These are phyloP conservation scores for Noctua janthina DNA, from an alignment of 2,888 invertebrate species.

Conservation along the genomic window DNA sequence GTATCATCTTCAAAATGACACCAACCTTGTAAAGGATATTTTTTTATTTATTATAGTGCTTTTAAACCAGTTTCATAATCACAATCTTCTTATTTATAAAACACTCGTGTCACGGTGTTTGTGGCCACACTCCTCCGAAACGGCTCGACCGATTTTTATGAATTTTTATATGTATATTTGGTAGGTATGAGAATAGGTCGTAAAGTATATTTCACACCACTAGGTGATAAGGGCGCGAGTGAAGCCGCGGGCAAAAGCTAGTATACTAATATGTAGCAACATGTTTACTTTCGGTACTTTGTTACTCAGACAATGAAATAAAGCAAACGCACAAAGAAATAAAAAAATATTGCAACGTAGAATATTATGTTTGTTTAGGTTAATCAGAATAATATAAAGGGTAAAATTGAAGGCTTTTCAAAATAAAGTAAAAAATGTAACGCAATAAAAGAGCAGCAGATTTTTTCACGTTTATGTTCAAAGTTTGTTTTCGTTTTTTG, in stretches of 20 bases:
- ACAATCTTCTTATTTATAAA: neutral
- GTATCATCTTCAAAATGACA: neutral
- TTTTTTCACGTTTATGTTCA: conserved; percentile 20
- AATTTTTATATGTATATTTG: too few species aligned
- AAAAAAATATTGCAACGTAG: conserved; percentile 58
- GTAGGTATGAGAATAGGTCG: too few species aligned
- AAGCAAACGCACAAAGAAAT: conserved; percentile 23
- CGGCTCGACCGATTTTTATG: too few species aligned
- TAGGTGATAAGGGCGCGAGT: too few species aligned
- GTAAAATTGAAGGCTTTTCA: conserved; percentile 70
- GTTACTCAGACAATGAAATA: conserved; percentile 37
- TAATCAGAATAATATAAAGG: conserved; percentile 73
- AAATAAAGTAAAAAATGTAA: conserved; percentile 64
- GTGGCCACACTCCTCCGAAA: too few species aligned
- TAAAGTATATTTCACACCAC: too few species aligned
- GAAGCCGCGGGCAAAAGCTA: too few species aligned
- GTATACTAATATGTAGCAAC: neutral
- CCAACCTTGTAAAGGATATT: neutral
- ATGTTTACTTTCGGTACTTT: conserved; percentile 2
- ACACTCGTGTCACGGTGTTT: too few species aligned
- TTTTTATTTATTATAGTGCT: conserved; percentile 6
- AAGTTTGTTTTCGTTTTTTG: conserved; percentile 7
- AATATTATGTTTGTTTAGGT: conserved; percentile 76
- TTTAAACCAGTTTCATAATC: neutral
- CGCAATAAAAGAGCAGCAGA: conserved; percentile 48